A percentile compares a stretch with the other conserved stretches of the same genome.
Evolutionary conservation across 2,888 invertebrate species (phyloP).

Genomic region (Lamellibrachia columna): DNA sequence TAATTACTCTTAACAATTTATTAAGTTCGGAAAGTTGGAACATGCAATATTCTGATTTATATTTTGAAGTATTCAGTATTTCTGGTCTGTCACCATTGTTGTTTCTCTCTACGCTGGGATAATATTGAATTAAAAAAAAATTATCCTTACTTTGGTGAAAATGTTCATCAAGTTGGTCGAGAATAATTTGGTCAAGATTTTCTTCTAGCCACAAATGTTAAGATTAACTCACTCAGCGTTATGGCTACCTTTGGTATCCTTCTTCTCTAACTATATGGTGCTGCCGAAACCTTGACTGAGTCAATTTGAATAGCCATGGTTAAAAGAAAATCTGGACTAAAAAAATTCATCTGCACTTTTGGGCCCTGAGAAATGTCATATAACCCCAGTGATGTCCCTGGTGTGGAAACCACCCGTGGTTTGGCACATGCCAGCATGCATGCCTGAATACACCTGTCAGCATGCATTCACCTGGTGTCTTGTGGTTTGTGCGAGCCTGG

Average conservation of each 20-base stretch:
- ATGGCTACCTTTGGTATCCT: too few species aligned
- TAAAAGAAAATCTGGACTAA: not conserved
- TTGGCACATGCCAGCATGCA: not conserved
- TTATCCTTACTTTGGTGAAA: not conserved
- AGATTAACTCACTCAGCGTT: too few species aligned
- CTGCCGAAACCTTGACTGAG: too few species aligned
- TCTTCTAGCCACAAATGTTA: too few species aligned
- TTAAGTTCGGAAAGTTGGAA: not conserved
- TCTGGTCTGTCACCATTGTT: not conserved
- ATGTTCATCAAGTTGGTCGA: too few species aligned
- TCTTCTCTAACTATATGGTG: too few species aligned
- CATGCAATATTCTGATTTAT: not conserved
- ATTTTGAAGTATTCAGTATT: not conserved
- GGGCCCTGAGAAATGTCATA: not conserved
- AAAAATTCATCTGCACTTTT: not conserved
- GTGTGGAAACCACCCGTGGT: not conserved
- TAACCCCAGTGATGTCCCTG: not conserved
- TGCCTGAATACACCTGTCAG: not conserved
- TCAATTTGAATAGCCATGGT: not conserved
- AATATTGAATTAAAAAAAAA: not conserved
- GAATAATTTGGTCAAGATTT: too few species aligned
- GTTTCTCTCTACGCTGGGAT: not conserved
- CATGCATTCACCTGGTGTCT: not conserved
- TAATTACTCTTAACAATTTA: not conserved
- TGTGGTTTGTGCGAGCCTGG: not conserved